A percentile compares a stretch with the other conserved stretches of the same genome.
Evolutionary conservation across 2,888 invertebrate genomes (phyloP).

Genomic region (Eristalinus aeneus): DNA sequence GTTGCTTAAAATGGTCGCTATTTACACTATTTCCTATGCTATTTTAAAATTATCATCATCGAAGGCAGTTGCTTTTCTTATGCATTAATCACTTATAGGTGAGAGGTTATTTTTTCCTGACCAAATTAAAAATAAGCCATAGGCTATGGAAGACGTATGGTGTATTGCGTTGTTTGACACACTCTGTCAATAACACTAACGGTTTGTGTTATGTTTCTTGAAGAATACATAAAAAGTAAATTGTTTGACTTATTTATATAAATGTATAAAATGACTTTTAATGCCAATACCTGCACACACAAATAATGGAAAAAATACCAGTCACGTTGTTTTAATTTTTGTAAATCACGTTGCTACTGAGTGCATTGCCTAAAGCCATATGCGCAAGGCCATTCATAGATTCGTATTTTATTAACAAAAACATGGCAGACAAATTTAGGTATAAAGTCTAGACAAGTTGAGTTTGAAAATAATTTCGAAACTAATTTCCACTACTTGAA

Average conservation of each 20-base stretch:
- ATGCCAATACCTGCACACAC: too few relatives aligned
- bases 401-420: background rate
- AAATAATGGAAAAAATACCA: background rate
- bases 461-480: constrained; percentile 29
- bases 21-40: background rate
- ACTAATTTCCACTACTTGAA: constrained; percentile 32
- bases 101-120: constrained; percentile 1
- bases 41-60: constrained; percentile 25
- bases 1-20: background rate
- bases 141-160: too few relatives aligned
- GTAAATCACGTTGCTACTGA: background rate
- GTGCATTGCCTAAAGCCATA: constrained; percentile 8
- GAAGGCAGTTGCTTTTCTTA: constrained; percentile 10
- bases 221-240: too few relatives aligned
- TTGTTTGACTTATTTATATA: too few relatives aligned
- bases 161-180: too few relatives aligned
- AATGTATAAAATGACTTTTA: too few relatives aligned
- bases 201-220: too few relatives aligned
- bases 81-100: constrained; percentile 23
- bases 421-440: background rate
- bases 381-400: constrained; percentile 1
- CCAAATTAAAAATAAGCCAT: background rate
- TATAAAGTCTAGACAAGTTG: constrained; percentile 22
- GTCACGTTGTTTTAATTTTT: background rate
- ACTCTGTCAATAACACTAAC: too few relatives aligned